These are phyloP conservation scores for Lepidochitona cinerea DNA, from an alignment of 2,888 invertebrate species.

Conservation along the genomic window DNA sequence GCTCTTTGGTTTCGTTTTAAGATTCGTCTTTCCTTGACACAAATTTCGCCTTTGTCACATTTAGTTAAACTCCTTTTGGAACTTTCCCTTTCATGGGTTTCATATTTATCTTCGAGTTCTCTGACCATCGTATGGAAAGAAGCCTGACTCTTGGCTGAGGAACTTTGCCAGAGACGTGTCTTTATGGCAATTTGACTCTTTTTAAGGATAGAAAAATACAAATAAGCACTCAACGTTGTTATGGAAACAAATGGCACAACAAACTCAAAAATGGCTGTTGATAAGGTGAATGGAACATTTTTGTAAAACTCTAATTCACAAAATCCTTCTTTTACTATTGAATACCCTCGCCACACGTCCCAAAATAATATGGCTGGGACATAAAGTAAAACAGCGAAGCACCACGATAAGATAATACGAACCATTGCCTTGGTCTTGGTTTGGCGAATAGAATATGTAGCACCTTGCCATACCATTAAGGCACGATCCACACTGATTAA, in stretches of 20 bases:
- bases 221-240: background rate
- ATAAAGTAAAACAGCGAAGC: background rate
- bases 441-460: background rate
- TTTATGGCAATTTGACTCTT: background rate
- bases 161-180: background rate
- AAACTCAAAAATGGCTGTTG: background rate
- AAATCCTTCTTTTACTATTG: background rate
- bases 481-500: background rate
- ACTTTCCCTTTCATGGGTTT: background rate
- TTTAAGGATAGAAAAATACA: background rate
- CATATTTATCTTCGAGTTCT: background rate
- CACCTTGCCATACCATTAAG: slow-evolving; percentile 2
- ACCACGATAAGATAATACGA: background rate
- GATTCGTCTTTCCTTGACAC: background rate
- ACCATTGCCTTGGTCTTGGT: background rate
- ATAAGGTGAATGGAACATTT: background rate
- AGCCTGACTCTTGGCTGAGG: background rate
- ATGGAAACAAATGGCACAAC: background rate
- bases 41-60: no score
- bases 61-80: background rate
- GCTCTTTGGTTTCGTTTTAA: background rate
- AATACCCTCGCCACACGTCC: background rate
- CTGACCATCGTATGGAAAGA: background rate
- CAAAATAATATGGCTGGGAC: background rate
- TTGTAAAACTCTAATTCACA: background rate